These are phyloP conservation scores for Pocota personata DNA, from an alignment of 2,888 invertebrate genomes.

Conservation along the genomic window DNA sequence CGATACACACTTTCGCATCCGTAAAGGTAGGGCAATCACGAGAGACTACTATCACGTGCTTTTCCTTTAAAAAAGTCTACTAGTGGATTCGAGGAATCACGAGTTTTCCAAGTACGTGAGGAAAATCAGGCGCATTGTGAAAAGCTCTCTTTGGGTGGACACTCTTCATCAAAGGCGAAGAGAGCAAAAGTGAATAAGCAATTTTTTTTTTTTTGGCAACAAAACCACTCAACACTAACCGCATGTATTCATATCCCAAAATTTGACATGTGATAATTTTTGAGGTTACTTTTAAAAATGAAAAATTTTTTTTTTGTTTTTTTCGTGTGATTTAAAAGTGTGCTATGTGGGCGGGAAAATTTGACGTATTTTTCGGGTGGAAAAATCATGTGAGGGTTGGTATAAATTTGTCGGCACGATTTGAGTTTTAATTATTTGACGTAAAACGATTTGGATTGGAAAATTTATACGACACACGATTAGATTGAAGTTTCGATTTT, in stretches of 20 bases:
- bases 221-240: not conserved
- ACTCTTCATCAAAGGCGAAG: not conserved
- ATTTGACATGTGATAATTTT: slow-evolving; percentile 21
- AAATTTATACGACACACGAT: not conserved
- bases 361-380: not conserved
- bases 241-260: not conserved
- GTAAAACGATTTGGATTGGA: not conserved
- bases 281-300: slow-evolving; percentile 4
- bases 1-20: not conserved
- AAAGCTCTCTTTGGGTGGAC: slow-evolving; percentile 40
- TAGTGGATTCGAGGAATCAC: not conserved
- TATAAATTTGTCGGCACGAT: not conserved
- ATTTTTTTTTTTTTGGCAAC: not conserved
- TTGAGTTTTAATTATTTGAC: slow-evolving; percentile 30
- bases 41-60: slow-evolving; percentile 51
- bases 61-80: not conserved
- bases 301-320: not conserved
- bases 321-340: not conserved
- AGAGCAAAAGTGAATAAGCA: not conserved
- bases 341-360: not conserved
- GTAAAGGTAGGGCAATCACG: slow-evolving; percentile 32
- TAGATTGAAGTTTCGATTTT: not conserved
- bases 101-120: not conserved
- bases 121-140: slow-evolving; percentile 33
- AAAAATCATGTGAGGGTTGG: slow-evolving; percentile 27